Base-by-base conservation (phyloP, 2,113 vertebrate genomes). In the Seriola rivoliana region DNA sequence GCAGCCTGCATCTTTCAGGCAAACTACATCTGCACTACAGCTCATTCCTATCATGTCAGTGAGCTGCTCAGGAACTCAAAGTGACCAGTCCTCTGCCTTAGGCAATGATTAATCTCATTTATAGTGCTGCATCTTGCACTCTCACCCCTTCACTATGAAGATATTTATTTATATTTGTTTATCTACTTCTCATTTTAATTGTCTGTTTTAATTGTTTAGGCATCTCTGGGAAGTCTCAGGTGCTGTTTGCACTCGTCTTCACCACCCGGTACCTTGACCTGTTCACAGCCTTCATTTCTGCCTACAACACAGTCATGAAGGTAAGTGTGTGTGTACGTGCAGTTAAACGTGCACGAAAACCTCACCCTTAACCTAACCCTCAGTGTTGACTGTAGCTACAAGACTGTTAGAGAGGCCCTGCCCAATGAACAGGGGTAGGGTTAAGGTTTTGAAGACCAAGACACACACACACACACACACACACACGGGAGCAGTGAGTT, bases 251-350 rank as follows among this genome's bases (percentile, higher is more conserved):
- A 0, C 57, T 96, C 0, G 95, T 96, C 32, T 96, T 96, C 84
- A 96, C 94, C 84, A 95, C 94, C 87, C 93, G 95, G 72, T 96
- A 96, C 80, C 91, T 96, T 29, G 95, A 96, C 87, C 73, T 96
- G 25, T 93, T 96, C 79, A 94, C 91, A 0, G 42, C 75, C 71
- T 95, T 86, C 81, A 95, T 96, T 78, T 96, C 95, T 5, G 8
- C 91, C 14, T 96, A 96, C 91, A 96, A 96, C 93, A 93, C 95
- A 2, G 42, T 95, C 40, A 96, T 96, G 95, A 96, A 96, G 95
- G 95, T 96, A 71, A 78, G 88, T 29, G 29, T 29, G 29, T 29
- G 29, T 29, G 29, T 29, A 29, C 29, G 29, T 29, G 29, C 29
- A 29, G 29, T 29, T 29, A 29, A 29, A 29, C 29, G 29, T 29